Conservation (phyloP, 2,888 invertebrate species). For the Andrena haemorrhoa region DNA sequence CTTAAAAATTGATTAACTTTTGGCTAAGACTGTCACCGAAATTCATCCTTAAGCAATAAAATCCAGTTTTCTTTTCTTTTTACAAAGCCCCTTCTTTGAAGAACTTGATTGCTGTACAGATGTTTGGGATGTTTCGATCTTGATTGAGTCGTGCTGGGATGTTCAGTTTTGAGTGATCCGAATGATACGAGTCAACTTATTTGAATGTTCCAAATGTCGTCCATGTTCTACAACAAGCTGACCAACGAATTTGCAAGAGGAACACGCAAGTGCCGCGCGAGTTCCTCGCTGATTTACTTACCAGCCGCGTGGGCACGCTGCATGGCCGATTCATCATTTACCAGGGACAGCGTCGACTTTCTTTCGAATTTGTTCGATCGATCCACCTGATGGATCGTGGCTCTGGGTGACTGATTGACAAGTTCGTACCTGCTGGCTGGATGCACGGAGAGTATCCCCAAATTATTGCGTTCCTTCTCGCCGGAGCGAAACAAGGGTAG, state of each 20-base stretch:
- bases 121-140: no score
- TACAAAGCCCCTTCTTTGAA: no score
- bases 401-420: constrained; percentile 56
- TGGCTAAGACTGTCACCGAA: no score
- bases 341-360: constrained; percentile 67
- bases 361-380: constrained; percentile 70
- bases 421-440: constrained; percentile 33
- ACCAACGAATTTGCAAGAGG: constrained; percentile 2
- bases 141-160: no score
- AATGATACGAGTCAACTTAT: no score
- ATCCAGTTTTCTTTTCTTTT: no score
- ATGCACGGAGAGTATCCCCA: constrained; percentile 29
- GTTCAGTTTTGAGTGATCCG: no score
- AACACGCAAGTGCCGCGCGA: constrained; percentile 25
- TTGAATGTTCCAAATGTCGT: no score
- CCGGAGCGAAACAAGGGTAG: constrained; percentile 3
- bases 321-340: constrained; percentile 68
- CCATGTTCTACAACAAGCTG: background rate
- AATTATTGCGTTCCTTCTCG: constrained; percentile 34
- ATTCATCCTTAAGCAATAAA: no score
- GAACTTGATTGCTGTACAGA: no score
- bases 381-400: constrained; percentile 67
- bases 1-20: no score
- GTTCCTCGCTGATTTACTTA: constrained; percentile 30
- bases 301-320: constrained; percentile 28